phyloP scores from a whole-genome alignment of 1,140 invertebrate species.

The Nymphalis io region DNA sequence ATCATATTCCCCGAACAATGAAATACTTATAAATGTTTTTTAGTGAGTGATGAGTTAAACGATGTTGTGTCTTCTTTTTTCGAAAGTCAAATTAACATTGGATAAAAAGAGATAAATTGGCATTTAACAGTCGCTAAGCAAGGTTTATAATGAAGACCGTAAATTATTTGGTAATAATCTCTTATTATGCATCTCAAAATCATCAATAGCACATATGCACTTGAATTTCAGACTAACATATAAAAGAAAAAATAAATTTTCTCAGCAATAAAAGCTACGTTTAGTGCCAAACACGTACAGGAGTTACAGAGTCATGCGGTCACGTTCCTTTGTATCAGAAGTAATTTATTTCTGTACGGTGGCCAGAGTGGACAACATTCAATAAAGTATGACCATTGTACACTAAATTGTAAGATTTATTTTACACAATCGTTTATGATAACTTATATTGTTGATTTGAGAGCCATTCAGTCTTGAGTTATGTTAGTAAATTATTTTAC shows the following conservation, averaged over 20 bases:
- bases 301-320: slow-evolving; percentile 46
- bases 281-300: slow-evolving; percentile 42
- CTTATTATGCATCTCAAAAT: neutral
- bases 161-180: too few species aligned
- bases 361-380: slow-evolving; percentile 9
- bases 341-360: slow-evolving; percentile 41
- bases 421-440: neutral
- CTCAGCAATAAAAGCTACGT: neutral
- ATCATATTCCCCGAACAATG: too few species aligned
- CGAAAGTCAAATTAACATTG: too few species aligned
- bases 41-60: too few species aligned
- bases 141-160: too few species aligned
- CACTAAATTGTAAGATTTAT: slow-evolving; percentile 2
- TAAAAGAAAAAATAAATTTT: neutral
- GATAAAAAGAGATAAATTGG: too few species aligned
- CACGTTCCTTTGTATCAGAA: slow-evolving; percentile 42
- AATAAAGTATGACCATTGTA: slow-evolving; percentile 6
- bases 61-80: too few species aligned
- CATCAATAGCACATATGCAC: neutral
- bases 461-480: too few species aligned
- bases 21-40: too few species aligned
- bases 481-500: neutral
- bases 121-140: too few species aligned
- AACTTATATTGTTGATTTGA: neutral
- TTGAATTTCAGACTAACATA: neutral